Conservation (phyloP, 2,888 invertebrate genomes). For the Pollenia amentaria region DNA sequence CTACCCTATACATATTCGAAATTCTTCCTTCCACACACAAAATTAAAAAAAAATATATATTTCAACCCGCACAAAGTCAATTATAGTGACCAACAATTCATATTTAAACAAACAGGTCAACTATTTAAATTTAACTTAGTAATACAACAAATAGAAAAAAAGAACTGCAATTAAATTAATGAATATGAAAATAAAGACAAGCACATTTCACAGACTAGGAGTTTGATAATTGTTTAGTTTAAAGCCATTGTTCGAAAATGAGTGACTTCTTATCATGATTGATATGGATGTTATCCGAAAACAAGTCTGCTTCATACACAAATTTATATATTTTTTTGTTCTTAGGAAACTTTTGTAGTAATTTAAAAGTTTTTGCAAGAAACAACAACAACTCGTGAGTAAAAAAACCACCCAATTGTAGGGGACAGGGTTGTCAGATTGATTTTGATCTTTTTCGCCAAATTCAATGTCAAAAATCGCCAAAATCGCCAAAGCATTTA, state of each 20-base stretch:
- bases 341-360: not conserved
- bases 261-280: slow-evolving; percentile 10
- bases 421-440: too few relatives aligned
- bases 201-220: not conserved
- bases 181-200: slow-evolving; percentile 5
- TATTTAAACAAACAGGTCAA: slow-evolving; percentile 47
- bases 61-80: slow-evolving; percentile 8
- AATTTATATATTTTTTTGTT: not conserved
- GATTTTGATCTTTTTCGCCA: too few relatives aligned
- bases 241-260: slow-evolving; percentile 8
- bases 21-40: not conserved
- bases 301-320: not conserved
- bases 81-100: slow-evolving; percentile 11
- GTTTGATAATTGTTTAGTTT: not conserved
- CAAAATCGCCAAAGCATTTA: too few relatives aligned
- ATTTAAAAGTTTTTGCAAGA: not conserved
- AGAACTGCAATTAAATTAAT: slow-evolving; percentile 7
- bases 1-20: too few relatives aligned
- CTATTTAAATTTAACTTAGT: slow-evolving; percentile 5
- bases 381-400: too few relatives aligned
- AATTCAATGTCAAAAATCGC: too few relatives aligned
- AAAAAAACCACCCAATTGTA: too few relatives aligned
- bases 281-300: not conserved
- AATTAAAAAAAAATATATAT: not conserved
- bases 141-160: slow-evolving; percentile 5